Evolutionary conservation across 2,888 invertebrate species (phyloP), one percentile per base, ranked within the genome.

Genomic region (Idaea straminata): DNA sequence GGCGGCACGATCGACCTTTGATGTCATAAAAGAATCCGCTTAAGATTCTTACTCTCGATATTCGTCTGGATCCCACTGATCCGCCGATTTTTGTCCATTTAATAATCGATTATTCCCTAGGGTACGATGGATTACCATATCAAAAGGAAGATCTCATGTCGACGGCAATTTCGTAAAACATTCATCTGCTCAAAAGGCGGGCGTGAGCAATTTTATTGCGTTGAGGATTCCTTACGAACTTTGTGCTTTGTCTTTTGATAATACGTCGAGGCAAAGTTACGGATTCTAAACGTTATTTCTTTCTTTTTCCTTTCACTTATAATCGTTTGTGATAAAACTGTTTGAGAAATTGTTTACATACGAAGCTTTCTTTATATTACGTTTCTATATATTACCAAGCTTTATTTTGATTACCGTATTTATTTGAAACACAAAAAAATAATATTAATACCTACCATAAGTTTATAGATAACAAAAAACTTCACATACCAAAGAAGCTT

Each of bases 31-130:
- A 68, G 81, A 84, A 86, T 83, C 82, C 80, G 80, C 83, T 85
- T 84, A 85, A 81, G 82, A 78, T 75, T 78, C 82, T 82, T 75
- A 79, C 80, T 83, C 78, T 81, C 76, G 79, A 82, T 83, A 82
- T 82, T 78, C 72, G 75, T 73, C 74, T 77, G 78, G 83, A 83
- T 73, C 78, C 76, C 61, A 69, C 81, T 82, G 86, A 86, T 87
- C 83, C 82, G 74, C 78, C 83, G 84, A 84, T 83, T 87, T 86
- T 83, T 85, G 83, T 84, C 87, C 87, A 86, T 89, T 89, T 89
- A 88, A 89, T 91, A 91, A 90, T 91, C 89, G 88, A 88, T 89
- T 88, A 88, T 87, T 82, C 86, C 81, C 73, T 76, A 83, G 84
- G 88, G 84, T 80, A 79, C 76, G 77, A 74, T 77, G 83, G 83